Conservation (phyloP, 1,140 invertebrate genomes). For the Cataglyphis hispanica region DNA sequence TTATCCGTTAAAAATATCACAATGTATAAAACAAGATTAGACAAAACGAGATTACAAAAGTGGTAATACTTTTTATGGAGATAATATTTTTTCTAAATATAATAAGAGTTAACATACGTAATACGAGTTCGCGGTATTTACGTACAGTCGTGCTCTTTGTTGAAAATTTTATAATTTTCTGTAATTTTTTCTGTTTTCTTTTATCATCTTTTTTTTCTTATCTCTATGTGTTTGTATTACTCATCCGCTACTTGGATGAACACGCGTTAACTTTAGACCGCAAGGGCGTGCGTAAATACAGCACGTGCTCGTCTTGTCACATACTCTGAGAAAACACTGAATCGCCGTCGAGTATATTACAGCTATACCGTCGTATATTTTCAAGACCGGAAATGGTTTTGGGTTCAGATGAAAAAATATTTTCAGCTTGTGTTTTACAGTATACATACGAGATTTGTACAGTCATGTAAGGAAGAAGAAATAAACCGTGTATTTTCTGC, state of each 20-base stretch:
- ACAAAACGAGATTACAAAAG: slow-evolving; percentile 3
- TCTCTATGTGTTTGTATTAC: background rate
- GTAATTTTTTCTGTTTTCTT: background rate
- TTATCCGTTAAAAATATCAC: slow-evolving; percentile 11
- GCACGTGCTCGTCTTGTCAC: slow-evolving; percentile 4
- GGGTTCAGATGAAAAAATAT: background rate
- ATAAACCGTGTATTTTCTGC: background rate
- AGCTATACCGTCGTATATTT: background rate
- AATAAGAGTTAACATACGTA: background rate
- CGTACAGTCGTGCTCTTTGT: background rate
- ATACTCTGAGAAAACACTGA: slow-evolving; percentile 6
- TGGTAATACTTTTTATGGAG: too few species aligned
- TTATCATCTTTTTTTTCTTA: background rate
- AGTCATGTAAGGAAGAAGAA: background rate
- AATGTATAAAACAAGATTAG: background rate
- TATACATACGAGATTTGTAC: background rate
- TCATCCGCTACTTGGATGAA: slow-evolving; percentile 3
- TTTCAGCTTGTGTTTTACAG: background rate
- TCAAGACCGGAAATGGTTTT: background rate
- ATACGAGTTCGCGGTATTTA: background rate
- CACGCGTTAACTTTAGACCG: background rate
- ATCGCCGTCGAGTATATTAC: background rate
- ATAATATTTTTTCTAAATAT: background rate
- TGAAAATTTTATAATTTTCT: background rate
- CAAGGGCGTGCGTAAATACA: slow-evolving; percentile 4